Base-by-base conservation (phyloP, 2,797 vertebrate genomes). In the Enteromius argenteus region DNA sequence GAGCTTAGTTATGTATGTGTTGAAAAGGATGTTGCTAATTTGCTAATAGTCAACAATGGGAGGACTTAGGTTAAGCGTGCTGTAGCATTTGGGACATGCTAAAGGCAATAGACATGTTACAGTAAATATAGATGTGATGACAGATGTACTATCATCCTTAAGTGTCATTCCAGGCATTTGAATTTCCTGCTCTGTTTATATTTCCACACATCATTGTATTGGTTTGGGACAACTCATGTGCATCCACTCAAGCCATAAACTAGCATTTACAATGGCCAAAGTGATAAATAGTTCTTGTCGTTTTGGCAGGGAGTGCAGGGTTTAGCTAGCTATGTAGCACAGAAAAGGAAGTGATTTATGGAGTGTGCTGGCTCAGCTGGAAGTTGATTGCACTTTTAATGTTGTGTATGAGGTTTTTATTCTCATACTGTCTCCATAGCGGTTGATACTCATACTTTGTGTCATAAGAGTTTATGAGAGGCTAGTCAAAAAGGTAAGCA, bases 321-420 rank as follows among this genome's bases (percentile, higher is more conserved):
- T 37, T 75, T 64, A 35, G 71, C 46, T 75, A 66, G 30, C 58
- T 80, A 60, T 82, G 44, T 27, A 78, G 87, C 80, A 77, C 17
- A 37, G 49, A 73, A 14, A 81, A 74, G 39, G 42, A 37, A 66
- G 11, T 90, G 87, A 92, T 91, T 92, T 89, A 92, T 89, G 56
- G 64, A 88, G 84, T 89, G 84, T 85, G 78, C 71, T 49, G 1
- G 82, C 83, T 83, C 83, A 91, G 89, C 89, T 85, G 46, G 86
- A 88, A 75, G 86, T 85, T 90, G 91, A 91, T 90, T 81, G 62
- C 89, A 88, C 90, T 85, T 49, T 84, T 81, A 44, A 60, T 87
- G 89, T 53, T 72, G 75, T 92, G 92, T 89, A 88, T 89, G 85
- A 86, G 80, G 90, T 93, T 92, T 93, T 89, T 88, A 91, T 91